A percentile compares a stretch with the other conserved stretches of the same genome.
phyloP scores from a whole-genome alignment of 2,888 invertebrate species.

The Isoperla grammatica region DNA sequence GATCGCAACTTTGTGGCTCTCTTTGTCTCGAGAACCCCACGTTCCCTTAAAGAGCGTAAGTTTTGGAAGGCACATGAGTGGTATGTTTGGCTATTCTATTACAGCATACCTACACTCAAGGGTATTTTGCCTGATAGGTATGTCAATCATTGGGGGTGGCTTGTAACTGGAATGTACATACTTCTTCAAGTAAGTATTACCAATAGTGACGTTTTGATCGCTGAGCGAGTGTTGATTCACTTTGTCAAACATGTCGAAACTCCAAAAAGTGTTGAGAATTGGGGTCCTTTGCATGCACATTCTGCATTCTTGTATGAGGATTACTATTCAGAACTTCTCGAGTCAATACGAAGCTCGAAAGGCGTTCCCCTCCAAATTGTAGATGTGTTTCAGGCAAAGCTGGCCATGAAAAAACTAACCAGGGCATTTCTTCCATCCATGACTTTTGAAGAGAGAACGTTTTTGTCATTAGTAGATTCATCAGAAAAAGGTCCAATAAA shows the following conservation, averaged over 20 bases:
- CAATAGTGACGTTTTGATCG: slow-evolving; percentile 20
- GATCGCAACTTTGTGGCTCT: too few species aligned
- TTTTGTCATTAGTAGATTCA: too few species aligned
- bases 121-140: slow-evolving; percentile 18
- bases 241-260: slow-evolving; percentile 5
- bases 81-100: slow-evolving; percentile 28
- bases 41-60: slow-evolving; percentile 26
- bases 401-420: too few species aligned
- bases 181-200: slow-evolving; percentile 25
- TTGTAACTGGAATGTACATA: slow-evolving; percentile 27
- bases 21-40: slow-evolving; percentile 15
- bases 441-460: too few species aligned
- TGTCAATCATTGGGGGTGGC: slow-evolving; percentile 27
- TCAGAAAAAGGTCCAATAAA: too few species aligned
- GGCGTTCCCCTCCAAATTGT: too few species aligned
- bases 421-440: too few species aligned
- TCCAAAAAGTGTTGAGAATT: slow-evolving; percentile 4
- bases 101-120: slow-evolving; percentile 25
- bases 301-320: too few species aligned
- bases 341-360: too few species aligned
- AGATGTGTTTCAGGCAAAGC: too few species aligned
- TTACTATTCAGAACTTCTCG: too few species aligned
- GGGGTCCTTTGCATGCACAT: slow-evolving; percentile 9
- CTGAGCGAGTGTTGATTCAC: slow-evolving; percentile 8
- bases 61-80: slow-evolving; percentile 25